These are phyloP conservation scores for Liposcelis brunnea DNA, from an alignment of 2,888 invertebrate genomes.

Conservation along the genomic window DNA sequence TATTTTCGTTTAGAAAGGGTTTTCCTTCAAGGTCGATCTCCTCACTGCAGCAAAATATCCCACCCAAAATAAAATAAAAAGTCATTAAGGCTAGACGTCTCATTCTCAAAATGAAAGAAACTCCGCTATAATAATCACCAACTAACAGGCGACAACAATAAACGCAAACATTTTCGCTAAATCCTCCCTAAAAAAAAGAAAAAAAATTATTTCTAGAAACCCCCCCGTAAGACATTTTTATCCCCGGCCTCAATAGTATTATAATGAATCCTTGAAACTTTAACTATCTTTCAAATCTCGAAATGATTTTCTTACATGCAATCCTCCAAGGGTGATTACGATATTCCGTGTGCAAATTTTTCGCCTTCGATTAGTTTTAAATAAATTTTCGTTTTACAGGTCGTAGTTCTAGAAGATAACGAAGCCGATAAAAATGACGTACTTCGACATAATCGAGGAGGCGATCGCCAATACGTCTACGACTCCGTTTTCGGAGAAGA, in stretches of 20 bases:
- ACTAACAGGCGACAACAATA: too few species aligned
- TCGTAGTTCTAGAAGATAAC: slow-evolving; percentile 47
- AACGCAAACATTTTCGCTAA: too few species aligned
- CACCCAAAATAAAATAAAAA: too few species aligned
- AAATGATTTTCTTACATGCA: too few species aligned
- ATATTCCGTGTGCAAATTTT: background rate
- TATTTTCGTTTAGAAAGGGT: too few species aligned
- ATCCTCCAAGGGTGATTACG: background rate
- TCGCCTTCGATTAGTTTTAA: background rate
- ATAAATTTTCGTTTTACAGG: slow-evolving; percentile 27
- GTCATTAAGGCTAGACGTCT: too few species aligned
- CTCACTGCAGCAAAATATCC: too few species aligned
- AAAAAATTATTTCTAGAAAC: background rate
- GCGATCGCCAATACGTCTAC: slow-evolving; percentile 74
- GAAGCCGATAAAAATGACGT: slow-evolving; percentile 39
- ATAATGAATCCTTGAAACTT: slow-evolving; percentile 8
- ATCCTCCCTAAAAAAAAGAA: background rate
- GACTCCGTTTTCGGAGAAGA: slow-evolving; percentile 79
- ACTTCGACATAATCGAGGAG: slow-evolving; percentile 46
- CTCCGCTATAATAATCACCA: too few species aligned
- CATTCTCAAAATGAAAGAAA: too few species aligned
- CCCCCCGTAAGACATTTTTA: background rate
- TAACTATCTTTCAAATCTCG: background rate
- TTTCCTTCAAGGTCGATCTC: too few species aligned
- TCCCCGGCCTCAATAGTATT: background rate